phyloP scores from a whole-genome alignment of 2,888 invertebrate genomes.

The Philonicus albiceps region DNA sequence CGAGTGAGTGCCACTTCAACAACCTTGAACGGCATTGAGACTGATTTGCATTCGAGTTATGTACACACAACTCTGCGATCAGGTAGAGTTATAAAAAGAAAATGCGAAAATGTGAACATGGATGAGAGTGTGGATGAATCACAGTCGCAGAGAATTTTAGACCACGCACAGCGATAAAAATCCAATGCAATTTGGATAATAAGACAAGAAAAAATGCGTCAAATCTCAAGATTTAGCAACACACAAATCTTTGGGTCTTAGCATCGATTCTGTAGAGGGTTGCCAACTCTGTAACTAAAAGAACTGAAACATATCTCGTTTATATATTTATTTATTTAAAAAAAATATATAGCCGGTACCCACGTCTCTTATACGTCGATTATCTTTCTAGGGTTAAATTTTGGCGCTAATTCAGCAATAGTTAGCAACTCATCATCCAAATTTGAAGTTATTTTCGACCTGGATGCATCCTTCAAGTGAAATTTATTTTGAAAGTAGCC shows the following conservation, averaged over 20 bases:
- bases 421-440: too few relatives aligned
- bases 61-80: slow-evolving; percentile 26
- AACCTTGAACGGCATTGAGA: slow-evolving; percentile 49
- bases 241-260: neutral
- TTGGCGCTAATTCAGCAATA: too few relatives aligned
- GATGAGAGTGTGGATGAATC: neutral
- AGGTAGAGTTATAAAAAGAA: neutral
- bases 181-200: neutral
- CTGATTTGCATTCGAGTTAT: slow-evolving; percentile 48
- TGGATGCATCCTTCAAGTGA: too few relatives aligned
- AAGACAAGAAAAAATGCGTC: neutral
- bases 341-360: too few relatives aligned
- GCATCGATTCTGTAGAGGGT: neutral
- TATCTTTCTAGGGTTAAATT: too few relatives aligned
- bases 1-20: slow-evolving; percentile 33
- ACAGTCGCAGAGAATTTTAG: neutral
- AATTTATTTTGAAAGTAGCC: too few relatives aligned
- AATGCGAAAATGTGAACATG: neutral
- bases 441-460: too few relatives aligned
- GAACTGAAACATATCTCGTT: too few relatives aligned
- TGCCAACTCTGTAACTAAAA: neutral
- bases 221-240: neutral
- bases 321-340: too few relatives aligned
- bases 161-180: neutral
- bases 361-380: too few relatives aligned